Conservation (phyloP, 2,888 invertebrate genomes). For the Pristionchus mayeri region DNA sequence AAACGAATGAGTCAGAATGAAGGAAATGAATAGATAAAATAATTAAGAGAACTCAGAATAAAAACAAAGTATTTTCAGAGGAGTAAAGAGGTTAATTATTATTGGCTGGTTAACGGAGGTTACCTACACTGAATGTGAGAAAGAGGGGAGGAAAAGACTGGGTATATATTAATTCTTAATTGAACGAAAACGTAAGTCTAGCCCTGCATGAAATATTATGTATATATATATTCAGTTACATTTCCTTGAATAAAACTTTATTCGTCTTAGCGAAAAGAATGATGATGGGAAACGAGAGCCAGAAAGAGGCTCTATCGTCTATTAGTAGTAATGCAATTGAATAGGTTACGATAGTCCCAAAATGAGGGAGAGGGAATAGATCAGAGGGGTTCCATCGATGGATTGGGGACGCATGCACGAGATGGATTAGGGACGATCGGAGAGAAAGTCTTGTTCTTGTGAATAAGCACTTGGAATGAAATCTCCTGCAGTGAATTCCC, state of each 20-base stretch:
- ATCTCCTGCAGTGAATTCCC: background rate
- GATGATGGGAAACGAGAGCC: constrained; percentile 15
- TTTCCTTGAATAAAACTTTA: constrained; percentile 34
- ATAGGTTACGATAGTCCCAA: background rate
- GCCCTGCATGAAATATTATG: too few species aligned
- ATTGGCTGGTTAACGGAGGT: too few species aligned
- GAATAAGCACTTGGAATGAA: constrained; percentile 13
- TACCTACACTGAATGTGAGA: too few species aligned
- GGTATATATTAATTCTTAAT: too few species aligned
- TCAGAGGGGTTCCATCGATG: constrained; percentile 25
- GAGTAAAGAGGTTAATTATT: too few species aligned
- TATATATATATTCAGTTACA: too few species aligned
- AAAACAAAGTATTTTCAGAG: too few species aligned
- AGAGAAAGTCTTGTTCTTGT: constrained; percentile 6
- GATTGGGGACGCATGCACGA: background rate
- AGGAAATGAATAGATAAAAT: too few species aligned
- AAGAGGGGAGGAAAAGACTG: too few species aligned
- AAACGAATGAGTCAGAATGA: too few species aligned
- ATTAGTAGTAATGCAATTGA: background rate
- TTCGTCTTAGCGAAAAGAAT: constrained; percentile 34
- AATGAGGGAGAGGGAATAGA: background rate
- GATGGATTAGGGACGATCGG: background rate
- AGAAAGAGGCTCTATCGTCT: background rate
- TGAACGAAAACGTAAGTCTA: too few species aligned
- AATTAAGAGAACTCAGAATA: too few species aligned